Evolutionary conservation across 2,113 vertebrate species (phyloP), one percentile per base, ranked within the genome.

Genomic region (Progne subis): DNA sequence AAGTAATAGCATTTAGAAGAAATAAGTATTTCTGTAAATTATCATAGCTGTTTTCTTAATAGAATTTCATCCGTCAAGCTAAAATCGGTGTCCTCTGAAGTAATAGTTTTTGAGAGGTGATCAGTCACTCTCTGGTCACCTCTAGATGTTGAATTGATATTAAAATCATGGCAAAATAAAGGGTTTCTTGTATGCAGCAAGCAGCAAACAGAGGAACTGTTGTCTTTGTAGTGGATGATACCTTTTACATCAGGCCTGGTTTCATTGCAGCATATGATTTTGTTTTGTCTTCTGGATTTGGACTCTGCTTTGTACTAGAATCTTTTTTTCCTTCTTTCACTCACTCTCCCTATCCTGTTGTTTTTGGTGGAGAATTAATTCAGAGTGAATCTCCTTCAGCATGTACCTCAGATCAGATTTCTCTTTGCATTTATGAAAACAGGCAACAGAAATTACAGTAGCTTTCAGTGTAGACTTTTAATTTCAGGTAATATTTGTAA

Each of bases 161-260:
- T 77, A 46, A 78, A 89, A 46, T 44, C 7, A 12, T 67, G 37
- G 21, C 43, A 85, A 68, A 71, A 8, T 5, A 5, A 68, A 68
- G 16, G 11, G 21, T 75, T 89, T 26, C 25, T 91, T 56, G 14
- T 71, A 20, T 63, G 39, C 74, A 87, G 47, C 25, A 75, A 29
- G 19, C 20, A 61, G 20, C 0, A 6, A 46, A 29, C 2, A 5
- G n/a, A 44, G 10, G 15, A 63, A 8, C 31, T 6, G n/a, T 44
- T 77, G 26, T 72, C 24, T 55, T 57, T 71, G 28, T 43, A 44
- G 61, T 52, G 37, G 24, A 8, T 82, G 32, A 5, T 63, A 44
- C 32, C 34, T 90, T 94, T 70, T 53, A 39, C 6, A 12, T 90
- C 44, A 64, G 56, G 11, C 26, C 25, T 92, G 55, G 26, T 74